phyloP scores from a whole-genome alignment of 2,888 invertebrate species.

The Drosophila aldrichi region DNA sequence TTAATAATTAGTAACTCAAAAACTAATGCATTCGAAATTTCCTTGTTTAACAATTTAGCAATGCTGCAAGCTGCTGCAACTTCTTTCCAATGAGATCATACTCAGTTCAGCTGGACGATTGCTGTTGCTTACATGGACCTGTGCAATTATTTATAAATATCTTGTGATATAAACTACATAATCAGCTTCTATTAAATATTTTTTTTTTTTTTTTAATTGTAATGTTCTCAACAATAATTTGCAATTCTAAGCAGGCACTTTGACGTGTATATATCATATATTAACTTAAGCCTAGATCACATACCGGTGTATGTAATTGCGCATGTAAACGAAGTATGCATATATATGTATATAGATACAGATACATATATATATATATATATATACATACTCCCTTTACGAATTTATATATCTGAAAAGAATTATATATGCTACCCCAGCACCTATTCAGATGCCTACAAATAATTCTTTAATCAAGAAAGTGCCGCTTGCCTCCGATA shows the following conservation, averaged over 20 bases:
- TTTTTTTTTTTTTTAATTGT: conserved; percentile 35
- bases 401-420: conserved; percentile 16
- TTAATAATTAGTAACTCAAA: conserved; percentile 76
- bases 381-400: not conserved
- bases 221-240: conserved; percentile 36
- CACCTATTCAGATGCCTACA: conserved; percentile 30
- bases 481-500: conserved; percentile 33
- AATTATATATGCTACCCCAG: conserved; percentile 26
- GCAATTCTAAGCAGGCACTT: conserved; percentile 63
- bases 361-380: not conserved
- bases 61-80: conserved; percentile 36
- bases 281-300: conserved; percentile 49
- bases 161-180: conserved; percentile 35
- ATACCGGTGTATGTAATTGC: conserved; percentile 27
- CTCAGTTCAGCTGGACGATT: conserved; percentile 31
- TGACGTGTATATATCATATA: conserved; percentile 36
- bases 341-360: not conserved
- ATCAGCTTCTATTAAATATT: conserved; percentile 39
- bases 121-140: not conserved
- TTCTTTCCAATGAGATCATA: conserved; percentile 57
- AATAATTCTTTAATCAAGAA: conserved; percentile 32
- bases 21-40: conserved; percentile 59
- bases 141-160: conserved; percentile 14
- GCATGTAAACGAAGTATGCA: conserved; percentile 15
- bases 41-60: conserved; percentile 57